Percentiles rank a stretch among this genome's conserved stretches.
phyloP scores from a whole-genome alignment of 2,888 invertebrate species.

The Prosopocoilus inquinatus region DNA sequence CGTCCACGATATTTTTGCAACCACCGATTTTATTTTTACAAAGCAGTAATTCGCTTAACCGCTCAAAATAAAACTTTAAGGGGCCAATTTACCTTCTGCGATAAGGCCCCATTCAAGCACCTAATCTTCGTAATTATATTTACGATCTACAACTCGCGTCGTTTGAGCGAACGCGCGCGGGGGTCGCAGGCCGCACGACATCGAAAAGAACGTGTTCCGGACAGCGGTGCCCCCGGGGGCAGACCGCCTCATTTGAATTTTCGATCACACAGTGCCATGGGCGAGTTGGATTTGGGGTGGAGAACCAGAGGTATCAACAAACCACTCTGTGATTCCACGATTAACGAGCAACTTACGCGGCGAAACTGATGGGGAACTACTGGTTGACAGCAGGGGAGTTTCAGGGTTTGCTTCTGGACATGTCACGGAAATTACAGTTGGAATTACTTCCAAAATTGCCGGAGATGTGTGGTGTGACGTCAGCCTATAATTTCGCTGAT shows the following conservation, averaged over 20 bases:
- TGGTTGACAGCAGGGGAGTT: background rate
- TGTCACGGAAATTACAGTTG: constrained; percentile 1
- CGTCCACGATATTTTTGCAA: too few relatives aligned
- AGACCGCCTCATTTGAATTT: constrained; percentile 28
- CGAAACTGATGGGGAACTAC: background rate
- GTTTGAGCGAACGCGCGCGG: constrained; percentile 2
- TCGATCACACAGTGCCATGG: constrained; percentile 26
- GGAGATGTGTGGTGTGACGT: background rate
- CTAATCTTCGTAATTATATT: constrained; percentile 35
- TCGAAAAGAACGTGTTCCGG: constrained; percentile 12
- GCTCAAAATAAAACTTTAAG: constrained; percentile 5
- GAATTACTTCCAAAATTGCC: constrained; percentile 1
- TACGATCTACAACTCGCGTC: constrained; percentile 29
- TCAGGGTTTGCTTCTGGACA: background rate
- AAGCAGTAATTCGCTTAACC: too few relatives aligned
- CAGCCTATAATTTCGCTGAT: too few relatives aligned
- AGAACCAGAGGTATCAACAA: constrained; percentile 1
- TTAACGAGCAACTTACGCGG: background rate
- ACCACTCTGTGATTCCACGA: background rate
- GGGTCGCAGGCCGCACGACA: constrained; percentile 11
- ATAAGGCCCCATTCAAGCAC: constrained; percentile 26
- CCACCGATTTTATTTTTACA: too few relatives aligned
- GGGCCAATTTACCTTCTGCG: constrained; percentile 15
- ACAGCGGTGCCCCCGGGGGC: constrained; percentile 22
- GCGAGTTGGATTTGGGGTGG: constrained; percentile 13